Evolutionary conservation across 2,113 vertebrate genomes (phyloP), one percentile per base, ranked within the genome.

Genomic region (Dipodomys stephensi): DNA sequence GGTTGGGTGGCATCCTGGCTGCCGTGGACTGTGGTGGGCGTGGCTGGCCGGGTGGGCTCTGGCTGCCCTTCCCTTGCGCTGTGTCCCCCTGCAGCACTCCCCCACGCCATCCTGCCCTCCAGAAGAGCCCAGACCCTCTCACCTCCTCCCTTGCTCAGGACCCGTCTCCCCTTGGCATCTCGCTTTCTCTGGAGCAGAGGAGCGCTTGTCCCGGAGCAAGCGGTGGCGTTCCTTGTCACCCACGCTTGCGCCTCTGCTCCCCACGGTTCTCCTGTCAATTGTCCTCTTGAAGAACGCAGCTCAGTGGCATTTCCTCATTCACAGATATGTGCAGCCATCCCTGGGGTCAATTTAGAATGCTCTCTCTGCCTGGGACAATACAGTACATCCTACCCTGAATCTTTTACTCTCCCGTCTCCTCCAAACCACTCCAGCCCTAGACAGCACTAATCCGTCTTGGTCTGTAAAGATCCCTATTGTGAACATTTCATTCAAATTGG

Each of bases 241-340:
- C 11, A 7, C 20, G 0, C 87, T 16, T 69, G 1, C 2, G 0
- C 39, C 80, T 74, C 19, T 6, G 2, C 6, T 32, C 19, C 30
- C 9, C 10, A 0, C 27, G 39, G 76, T 77, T 71, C n/a, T 76
- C 22, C 44, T 9, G 10, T 11, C 25, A 12, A 8, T 25, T 19
- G 4, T 46, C 35, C n/a, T 16, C n/a, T 11, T 22, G 10, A 2
- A 32, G 10, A 6, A 23, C 22, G 9, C 13, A 1, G 53, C 4
- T 22, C 32, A n/a, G 7, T 2, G 60, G 18, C 8, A 27, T 6
- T 25, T 46, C 5, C 2, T 35, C 15, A 5, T 79, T 39, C 32
- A 9, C 5, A 73, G 65, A 4, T 6, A 16, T 64, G 60, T 1
- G 10, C 7, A 32, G 30, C n/a, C 4, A 68, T 16, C 65, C 5